Evolutionary conservation across 2,797 vertebrate genomes (phyloP), one percentile per base, ranked within the genome.

Genomic region (Taenioides sp.): DNA sequence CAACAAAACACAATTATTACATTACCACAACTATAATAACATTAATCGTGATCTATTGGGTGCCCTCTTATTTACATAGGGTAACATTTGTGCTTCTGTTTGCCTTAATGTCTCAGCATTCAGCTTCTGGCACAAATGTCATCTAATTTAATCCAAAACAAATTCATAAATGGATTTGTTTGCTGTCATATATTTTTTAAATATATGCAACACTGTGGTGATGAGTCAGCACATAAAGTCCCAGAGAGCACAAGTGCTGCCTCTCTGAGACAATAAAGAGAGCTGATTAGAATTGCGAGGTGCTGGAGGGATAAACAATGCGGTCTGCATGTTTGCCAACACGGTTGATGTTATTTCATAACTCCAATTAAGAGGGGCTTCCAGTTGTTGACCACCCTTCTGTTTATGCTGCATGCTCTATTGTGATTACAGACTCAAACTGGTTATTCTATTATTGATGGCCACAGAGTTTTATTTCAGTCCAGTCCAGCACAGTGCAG

Each of bases 231-330:
- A 70, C 7, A 62, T 70, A 67, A 86, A 69, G 65, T 76, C 64
- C 62, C 71, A 78, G 73, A 61, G 59, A 68, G 63, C 37, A 27
- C 14, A 80, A 79, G 72, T 80, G 70, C 67, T 71, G 65, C 64
- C 70, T 82, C 69, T 73, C 58, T 14, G 55, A 75, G 72, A 80
- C 71, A 80, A 68, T 71, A 65, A 43, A 55, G 37, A 65, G 64
- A 80, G 64, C 82, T 82, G 75, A 79, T 86, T 49, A 81, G 52
- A 62, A 79, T 74, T 60, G 67, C 14, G 34, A 73, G 80, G 55
- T 0, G 37, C 80, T 83, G 50, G 57, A 31, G 78, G 81, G 70
- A 78, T 78, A 83, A 85, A 85, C 80, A 89, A 52, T 69, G 75
- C 78, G 72, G 75, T 85, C 86, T 81, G 72, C 62, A 83, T 75